Evolutionary conservation across 2,888 invertebrate species (phyloP).

Genomic region (Minunthozetes semirufus): DNA sequence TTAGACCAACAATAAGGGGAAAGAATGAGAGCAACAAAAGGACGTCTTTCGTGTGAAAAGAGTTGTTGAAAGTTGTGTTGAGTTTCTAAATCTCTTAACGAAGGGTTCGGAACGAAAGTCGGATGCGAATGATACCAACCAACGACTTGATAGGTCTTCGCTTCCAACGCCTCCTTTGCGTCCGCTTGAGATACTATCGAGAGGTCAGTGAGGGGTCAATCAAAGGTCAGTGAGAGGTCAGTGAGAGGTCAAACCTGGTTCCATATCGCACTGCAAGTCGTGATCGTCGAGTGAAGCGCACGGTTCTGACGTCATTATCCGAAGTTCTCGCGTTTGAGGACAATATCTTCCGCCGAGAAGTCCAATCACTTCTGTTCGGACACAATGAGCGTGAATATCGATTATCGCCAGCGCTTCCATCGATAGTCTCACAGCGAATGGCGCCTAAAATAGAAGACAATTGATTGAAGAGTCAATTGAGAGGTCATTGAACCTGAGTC

Average conservation of each 20-base stretch:
- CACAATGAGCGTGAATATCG: slow-evolving; percentile 65
- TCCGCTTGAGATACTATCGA: slow-evolving; percentile 56
- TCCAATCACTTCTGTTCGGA: slow-evolving; percentile 67
- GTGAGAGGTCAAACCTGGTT: slow-evolving; percentile 54
- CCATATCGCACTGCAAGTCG: slow-evolving; percentile 69
- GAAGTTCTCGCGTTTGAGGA: slow-evolving; percentile 47
- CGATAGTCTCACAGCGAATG: slow-evolving; percentile 50
- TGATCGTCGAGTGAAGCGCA: slow-evolving; percentile 57
- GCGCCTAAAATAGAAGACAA: slow-evolving; percentile 54
- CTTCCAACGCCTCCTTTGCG: slow-evolving; percentile 56
- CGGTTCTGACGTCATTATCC: slow-evolving; percentile 56
- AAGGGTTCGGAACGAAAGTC: slow-evolving; percentile 62
- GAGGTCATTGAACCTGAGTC: neutral
- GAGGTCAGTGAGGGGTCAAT: neutral
- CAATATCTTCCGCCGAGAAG: slow-evolving; percentile 59
- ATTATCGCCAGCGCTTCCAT: slow-evolving; percentile 55
- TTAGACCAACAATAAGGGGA: slow-evolving; percentile 18
- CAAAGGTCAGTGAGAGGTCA: slow-evolving; percentile 2
- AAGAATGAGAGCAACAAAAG: slow-evolving; percentile 36
- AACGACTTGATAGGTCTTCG: slow-evolving; percentile 53
- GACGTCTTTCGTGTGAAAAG: slow-evolving; percentile 47
- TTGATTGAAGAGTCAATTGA: neutral
- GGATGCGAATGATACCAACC: slow-evolving; percentile 78
- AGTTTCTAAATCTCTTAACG: slow-evolving; percentile 60
- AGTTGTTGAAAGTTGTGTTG: slow-evolving; percentile 59